Percentiles rank a stretch among this genome's conserved stretches.
Conservation (phyloP, 2,113 vertebrate genomes). For the Ptyas mucosa region DNA sequence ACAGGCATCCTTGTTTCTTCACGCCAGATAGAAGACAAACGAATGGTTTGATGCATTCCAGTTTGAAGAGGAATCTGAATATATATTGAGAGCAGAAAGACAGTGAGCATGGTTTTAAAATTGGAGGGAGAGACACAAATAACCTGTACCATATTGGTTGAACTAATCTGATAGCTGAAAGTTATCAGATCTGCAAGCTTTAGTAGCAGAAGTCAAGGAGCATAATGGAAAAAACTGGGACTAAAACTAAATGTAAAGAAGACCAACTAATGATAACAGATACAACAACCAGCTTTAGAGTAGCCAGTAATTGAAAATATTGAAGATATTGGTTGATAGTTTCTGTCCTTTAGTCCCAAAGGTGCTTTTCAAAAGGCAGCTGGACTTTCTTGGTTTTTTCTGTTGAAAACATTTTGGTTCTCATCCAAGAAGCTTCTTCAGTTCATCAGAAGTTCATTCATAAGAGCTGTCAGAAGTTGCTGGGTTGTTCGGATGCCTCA, state of each 20-base stretch:
- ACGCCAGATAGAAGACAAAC: not conserved
- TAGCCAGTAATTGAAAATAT: not conserved
- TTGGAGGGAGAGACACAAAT: not conserved
- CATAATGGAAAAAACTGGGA: not conserved
- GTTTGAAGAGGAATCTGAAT: not conserved
- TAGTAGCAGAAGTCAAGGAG: not conserved
- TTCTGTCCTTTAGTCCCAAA: not conserved
- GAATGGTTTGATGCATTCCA: not conserved
- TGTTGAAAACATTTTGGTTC: too few relatives aligned
- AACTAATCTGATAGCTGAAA: not conserved
- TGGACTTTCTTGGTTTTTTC: too few relatives aligned
- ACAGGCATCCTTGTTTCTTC: not conserved
- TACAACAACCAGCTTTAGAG: not conserved
- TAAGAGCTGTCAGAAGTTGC: too few relatives aligned
- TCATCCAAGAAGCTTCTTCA: too few relatives aligned
- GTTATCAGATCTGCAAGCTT: not conserved
- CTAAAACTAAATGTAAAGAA: not conserved
- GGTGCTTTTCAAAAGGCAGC: too few relatives aligned
- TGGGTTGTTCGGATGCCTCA: too few relatives aligned
- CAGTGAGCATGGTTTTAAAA: not conserved
- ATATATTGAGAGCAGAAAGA: not conserved
- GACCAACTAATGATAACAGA: not conserved
- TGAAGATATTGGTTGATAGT: not conserved
- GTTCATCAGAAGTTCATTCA: too few relatives aligned
- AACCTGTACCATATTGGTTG: not conserved